These are phyloP conservation scores for Geococcyx californianus DNA, from an alignment of 2,113 vertebrate species.

Conservation along the genomic window DNA sequence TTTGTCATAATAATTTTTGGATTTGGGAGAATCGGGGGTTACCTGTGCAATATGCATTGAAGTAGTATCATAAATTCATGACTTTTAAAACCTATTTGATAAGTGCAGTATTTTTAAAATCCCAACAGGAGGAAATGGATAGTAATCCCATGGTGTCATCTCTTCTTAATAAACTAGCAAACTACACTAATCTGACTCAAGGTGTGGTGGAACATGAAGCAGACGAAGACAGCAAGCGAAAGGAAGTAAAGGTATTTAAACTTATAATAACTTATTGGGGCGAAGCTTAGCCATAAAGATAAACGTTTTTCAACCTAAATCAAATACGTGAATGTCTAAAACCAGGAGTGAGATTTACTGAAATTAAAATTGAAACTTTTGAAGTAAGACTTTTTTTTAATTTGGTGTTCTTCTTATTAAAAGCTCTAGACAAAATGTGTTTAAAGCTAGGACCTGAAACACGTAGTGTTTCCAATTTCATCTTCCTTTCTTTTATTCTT, in stretches of 20 bases:
- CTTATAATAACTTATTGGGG: neutral
- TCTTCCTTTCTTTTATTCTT: neutral
- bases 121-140: slow-evolving; percentile 94
- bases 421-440: neutral
- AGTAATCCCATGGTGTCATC: slow-evolving; percentile 98
- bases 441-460: neutral
- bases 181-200: slow-evolving; percentile 96
- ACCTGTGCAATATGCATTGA: neutral
- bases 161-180: slow-evolving; percentile 93
- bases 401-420: neutral
- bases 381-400: neutral
- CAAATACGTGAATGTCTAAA: neutral
- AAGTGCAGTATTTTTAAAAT: neutral
- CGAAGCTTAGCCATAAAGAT: neutral
- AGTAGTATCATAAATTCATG: neutral
- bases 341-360: neutral
- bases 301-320: neutral
- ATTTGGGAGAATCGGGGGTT: neutral
- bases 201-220: slow-evolving; percentile 95
- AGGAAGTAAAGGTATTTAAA: slow-evolving; percentile 74
- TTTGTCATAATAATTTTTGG: neutral
- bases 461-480: rapidly evolving
- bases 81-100: neutral
- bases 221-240: slow-evolving; percentile 86
- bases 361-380: neutral